Percentiles rank a stretch among this genome's conserved stretches.
Evolutionary conservation across 2,113 vertebrate genomes (phyloP).

Genomic region (Daboia siamensis): DNA sequence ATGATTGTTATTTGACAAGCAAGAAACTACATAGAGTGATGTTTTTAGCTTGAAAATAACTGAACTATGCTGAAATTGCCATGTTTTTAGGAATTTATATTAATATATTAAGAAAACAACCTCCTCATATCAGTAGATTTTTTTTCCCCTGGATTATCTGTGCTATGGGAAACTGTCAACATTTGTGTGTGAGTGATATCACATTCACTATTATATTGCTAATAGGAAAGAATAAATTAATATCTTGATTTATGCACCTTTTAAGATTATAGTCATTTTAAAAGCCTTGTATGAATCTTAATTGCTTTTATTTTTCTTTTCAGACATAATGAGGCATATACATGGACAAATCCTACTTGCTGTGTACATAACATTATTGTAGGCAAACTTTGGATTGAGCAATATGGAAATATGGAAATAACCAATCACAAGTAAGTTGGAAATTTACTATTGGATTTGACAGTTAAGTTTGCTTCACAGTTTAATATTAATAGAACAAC

Average conservation of each 20-base stretch:
- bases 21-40: background rate
- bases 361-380: constrained; percentile 98
- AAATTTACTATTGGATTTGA: background rate
- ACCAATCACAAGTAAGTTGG: constrained; percentile 91
- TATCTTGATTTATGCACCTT: background rate
- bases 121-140: background rate
- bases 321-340: constrained; percentile 93
- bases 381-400: constrained; percentile 98
- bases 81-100: background rate
- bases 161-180: background rate
- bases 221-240: background rate
- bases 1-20: background rate
- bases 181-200: background rate
- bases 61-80: background rate
- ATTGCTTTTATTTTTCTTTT: background rate
- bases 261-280: background rate
- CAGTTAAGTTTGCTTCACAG: background rate
- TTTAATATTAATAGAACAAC: background rate
- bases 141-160: background rate
- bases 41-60: background rate
- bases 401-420: constrained; percentile 95
- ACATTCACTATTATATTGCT: background rate
- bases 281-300: background rate
- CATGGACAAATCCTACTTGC: constrained; percentile 96
- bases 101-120: background rate